phyloP scores from a whole-genome alignment of 2,797 vertebrate genomes.

The Manis crassicaudata region DNA sequence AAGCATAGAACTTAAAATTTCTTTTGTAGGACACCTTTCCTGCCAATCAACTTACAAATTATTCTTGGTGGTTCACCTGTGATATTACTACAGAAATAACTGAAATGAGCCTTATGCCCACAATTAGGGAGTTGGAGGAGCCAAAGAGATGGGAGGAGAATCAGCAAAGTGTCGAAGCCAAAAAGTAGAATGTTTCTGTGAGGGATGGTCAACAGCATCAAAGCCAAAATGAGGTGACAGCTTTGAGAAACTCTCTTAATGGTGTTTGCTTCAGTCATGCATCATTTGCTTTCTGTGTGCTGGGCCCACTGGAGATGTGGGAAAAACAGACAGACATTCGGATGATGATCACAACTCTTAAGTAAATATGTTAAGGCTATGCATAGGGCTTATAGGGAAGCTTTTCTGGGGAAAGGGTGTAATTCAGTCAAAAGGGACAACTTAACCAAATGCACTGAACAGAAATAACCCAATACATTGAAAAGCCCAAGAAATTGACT shows the following conservation, averaged over 20 bases:
- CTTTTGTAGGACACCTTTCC: neutral
- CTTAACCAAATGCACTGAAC: neutral
- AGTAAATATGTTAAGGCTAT: neutral
- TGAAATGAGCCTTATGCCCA: neutral
- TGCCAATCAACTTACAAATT: neutral
- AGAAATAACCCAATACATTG: neutral
- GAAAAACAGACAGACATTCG: neutral
- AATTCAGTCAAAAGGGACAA: neutral
- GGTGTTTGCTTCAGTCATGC: neutral
- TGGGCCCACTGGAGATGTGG: neutral
- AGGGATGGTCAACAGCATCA: neutral
- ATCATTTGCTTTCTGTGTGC: neutral
- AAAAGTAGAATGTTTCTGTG: neutral
- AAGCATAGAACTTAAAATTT: neutral
- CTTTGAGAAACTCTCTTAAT: neutral
- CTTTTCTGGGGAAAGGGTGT: neutral
- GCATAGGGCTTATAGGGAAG: neutral
- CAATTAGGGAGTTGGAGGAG: neutral
- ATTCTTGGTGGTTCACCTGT: neutral
- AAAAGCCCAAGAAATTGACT: neutral
- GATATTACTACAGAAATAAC: neutral
- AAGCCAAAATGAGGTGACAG: neutral
- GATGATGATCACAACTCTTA: neutral
- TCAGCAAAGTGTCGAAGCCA: neutral
- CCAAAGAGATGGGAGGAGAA: neutral